These are phyloP conservation scores for Heliconius hewitsoni DNA, from an alignment of 1,140 invertebrate species.

Conservation along the genomic window DNA sequence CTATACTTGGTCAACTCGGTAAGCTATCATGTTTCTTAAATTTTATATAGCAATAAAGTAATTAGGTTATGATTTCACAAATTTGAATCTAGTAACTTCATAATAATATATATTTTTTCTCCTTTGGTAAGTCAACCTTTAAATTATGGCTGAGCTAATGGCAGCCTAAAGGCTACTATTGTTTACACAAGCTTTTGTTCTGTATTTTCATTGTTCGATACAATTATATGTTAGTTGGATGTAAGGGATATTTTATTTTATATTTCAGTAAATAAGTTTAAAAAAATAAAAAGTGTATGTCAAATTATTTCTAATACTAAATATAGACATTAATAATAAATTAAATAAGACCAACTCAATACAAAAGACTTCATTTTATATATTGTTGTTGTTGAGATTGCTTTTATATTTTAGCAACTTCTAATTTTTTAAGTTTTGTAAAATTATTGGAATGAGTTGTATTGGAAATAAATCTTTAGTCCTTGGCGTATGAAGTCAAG, in stretches of 20 bases:
- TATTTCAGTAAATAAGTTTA: background rate
- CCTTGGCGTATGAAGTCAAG: too few relatives aligned
- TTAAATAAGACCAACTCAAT: too few relatives aligned
- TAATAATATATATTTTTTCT: background rate
- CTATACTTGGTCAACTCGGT: background rate
- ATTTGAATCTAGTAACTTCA: background rate
- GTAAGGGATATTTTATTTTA: background rate
- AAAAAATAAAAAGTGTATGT: background rate
- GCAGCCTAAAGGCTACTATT: constrained; percentile 26
- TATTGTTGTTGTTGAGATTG: too few relatives aligned
- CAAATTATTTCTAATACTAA: too few relatives aligned
- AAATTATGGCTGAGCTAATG: background rate
- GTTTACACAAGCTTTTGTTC: constrained; percentile 25
- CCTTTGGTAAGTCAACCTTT: background rate
- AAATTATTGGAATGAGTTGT: too few relatives aligned
- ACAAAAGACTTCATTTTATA: too few relatives aligned
- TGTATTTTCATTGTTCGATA: constrained; percentile 21
- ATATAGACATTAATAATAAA: too few relatives aligned
- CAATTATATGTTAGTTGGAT: constrained; percentile 3
- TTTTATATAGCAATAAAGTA: constrained; percentile 3
- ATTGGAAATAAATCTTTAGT: too few relatives aligned
- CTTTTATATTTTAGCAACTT: too few relatives aligned
- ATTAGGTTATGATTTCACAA: background rate
- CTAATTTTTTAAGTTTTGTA: too few relatives aligned
- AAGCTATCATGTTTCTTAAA: background rate